These are phyloP conservation scores for Catharus bicknelli DNA, from an alignment of 2,113 vertebrate genomes.

Conservation along the genomic window DNA sequence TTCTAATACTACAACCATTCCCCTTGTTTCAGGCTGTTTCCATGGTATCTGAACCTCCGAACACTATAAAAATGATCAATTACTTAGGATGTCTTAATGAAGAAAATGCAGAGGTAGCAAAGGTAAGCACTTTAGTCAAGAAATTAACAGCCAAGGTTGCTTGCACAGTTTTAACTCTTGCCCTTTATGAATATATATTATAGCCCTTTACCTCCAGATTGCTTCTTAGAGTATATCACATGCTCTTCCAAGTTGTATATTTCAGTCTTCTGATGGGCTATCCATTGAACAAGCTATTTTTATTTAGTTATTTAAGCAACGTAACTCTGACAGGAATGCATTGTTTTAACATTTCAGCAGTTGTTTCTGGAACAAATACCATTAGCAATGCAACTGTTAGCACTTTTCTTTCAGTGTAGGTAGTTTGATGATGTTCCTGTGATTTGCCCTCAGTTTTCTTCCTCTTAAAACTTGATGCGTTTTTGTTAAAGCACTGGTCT, in stretches of 20 bases:
- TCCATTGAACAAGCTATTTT: neutral
- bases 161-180: constrained; percentile 4
- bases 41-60: constrained; percentile 16
- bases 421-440: neutral
- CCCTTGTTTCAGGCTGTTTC: constrained; percentile 21
- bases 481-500: neutral
- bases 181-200: neutral
- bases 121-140: constrained; percentile 18
- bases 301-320: neutral
- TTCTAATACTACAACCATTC: neutral
- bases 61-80: constrained; percentile 38
- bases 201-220: neutral
- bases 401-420: neutral
- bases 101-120: constrained; percentile 38
- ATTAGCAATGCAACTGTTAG: neutral
- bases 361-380: constrained; percentile 11
- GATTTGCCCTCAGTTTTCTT: neutral
- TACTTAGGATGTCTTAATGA: constrained; percentile 21
- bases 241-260: neutral
- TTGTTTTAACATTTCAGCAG: neutral
- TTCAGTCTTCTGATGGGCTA: neutral
- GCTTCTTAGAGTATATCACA: neutral
- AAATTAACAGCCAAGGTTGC: constrained; percentile 27
- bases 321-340: neutral
- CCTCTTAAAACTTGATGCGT: neutral